These are phyloP conservation scores for Acanthosepion lycidas DNA, from an alignment of 2,888 invertebrate genomes.

Conservation along the genomic window DNA sequence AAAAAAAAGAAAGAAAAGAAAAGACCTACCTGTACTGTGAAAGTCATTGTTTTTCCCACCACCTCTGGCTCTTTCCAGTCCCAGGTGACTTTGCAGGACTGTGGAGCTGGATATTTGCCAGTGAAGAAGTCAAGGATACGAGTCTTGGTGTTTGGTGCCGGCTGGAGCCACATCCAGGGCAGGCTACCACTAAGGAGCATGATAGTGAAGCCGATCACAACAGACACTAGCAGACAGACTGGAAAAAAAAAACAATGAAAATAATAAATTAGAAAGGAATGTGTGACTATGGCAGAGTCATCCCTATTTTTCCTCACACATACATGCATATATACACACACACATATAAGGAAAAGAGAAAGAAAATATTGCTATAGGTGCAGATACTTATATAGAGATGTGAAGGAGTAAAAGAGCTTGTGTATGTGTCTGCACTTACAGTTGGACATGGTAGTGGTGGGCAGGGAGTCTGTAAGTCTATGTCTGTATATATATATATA, in stretches of 20 bases:
- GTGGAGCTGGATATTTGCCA: conserved; percentile 90
- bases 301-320: background rate
- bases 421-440: background rate
- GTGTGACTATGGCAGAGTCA: background rate
- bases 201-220: conserved; percentile 50
- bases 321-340: too few species aligned
- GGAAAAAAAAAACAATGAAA: conserved; percentile 49
- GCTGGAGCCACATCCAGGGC: conserved; percentile 48
- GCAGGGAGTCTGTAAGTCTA: too few species aligned
- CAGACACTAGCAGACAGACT: conserved; percentile 54
- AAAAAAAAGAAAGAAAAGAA: background rate
- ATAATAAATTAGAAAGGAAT: background rate
- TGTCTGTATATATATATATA: too few species aligned
- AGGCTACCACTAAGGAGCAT: conserved; percentile 54
- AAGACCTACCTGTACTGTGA: conserved; percentile 82
- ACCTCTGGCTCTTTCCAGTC: conserved; percentile 92
- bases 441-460: background rate
- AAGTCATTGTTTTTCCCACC: conserved; percentile 93
- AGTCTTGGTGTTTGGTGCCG: conserved; percentile 51
- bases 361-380: background rate
- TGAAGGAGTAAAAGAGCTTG: background rate
- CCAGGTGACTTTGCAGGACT: conserved; percentile 89
- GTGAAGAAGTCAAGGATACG: conserved; percentile 86
- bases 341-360: background rate
- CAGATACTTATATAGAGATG: background rate